Base-by-base conservation (phyloP, 2,888 invertebrate species). In the Lissocephala sabroskyi region DNA sequence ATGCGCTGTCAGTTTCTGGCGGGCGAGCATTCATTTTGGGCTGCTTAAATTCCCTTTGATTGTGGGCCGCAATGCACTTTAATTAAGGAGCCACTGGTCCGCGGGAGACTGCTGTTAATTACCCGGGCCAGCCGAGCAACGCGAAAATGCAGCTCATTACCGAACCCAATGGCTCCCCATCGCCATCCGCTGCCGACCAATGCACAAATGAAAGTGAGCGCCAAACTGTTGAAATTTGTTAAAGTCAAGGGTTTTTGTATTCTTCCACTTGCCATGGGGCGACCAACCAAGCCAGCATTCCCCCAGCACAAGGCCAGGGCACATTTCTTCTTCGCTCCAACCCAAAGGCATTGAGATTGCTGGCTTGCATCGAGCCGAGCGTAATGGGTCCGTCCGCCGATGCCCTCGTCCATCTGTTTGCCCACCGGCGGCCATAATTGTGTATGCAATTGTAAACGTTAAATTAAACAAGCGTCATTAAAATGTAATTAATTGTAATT, bases 401-500 rank as follows among this genome's bases (percentile, higher is more conserved):
- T n/a, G n/a, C 7, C 7, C 23, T 5, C 23, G 16, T 11, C 17
- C 18, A 18, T 28, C 17, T 13, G 32, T 41, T 32, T 46, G 35
- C 45, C 45, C 42, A 16, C 16, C 35, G 41, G 43, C 52, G 49
- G 28, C 68, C 64, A 75, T 78, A 78, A 77, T 77, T 79, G 77
- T 71, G 62, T 71, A 64, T 75, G 77, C 76, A 79, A 76, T 74
- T 76, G 75, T 71, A 68, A 65, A 75, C 71, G 68, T 77, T 77
- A 67, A 77, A 80, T 77, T 79, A 79, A 80, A 74, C 75, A 80
- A 73, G 75, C 79, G 79, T 76, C 77, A 81, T 80, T 80, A 80
- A 80, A 80, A 80, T 79, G 77, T 79, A 79, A 79, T 81, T 81
- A 80, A 77, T 78, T 77, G 78, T 76, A 79, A 78, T 81, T 78